Base-by-base conservation (phyloP, 2,797 vertebrate genomes). In the Hyperoplus lanceolatus region DNA sequence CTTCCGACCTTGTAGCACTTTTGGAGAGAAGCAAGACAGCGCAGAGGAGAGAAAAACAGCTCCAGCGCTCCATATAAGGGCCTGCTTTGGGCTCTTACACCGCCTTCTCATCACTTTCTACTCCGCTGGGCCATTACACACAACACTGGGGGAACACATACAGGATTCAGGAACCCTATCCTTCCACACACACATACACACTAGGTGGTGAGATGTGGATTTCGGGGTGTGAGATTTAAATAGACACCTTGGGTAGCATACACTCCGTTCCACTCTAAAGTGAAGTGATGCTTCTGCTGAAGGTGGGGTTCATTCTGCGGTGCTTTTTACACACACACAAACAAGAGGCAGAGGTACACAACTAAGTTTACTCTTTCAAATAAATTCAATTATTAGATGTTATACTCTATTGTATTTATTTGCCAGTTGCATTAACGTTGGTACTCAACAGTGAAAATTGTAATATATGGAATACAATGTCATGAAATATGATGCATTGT, bases 21-120 rank as follows among this genome's bases (percentile, higher is more conserved):
- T 88, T 90, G 88, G 93, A 91, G 88, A 86, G 91, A 91, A 82
- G 88, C 88, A 92, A 93, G 95, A 92, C 92, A 89, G 93, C 85
- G 67, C 86, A 92, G 89, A 91, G 86, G 92, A 89, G 93, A 92
- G 93, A 94, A 94, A 29, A 95, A 94, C 94, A 94, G 93, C 87
- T 92, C 89, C 91, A 93, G 91, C 68, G 81, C 84, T 92, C 95
- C 95, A 94, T 96, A 96, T 96, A 96, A 94, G 95, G 95, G 66
- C 91, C 93, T 94, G 93, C 89, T 94, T 92, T 95, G 94, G 93
- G 92, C 94, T 94, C 91, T 82, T 93, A 94, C 93, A 93, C 90
- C 92, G 71, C 90, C 93, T 93, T 95, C 93, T 93, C 93, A 94
- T 95, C 94, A 93, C 93, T 93, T 94, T 94, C 89, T 87, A 79